phyloP scores from a whole-genome alignment of 2,113 vertebrate species.

The Neofelis nebulosa region DNA sequence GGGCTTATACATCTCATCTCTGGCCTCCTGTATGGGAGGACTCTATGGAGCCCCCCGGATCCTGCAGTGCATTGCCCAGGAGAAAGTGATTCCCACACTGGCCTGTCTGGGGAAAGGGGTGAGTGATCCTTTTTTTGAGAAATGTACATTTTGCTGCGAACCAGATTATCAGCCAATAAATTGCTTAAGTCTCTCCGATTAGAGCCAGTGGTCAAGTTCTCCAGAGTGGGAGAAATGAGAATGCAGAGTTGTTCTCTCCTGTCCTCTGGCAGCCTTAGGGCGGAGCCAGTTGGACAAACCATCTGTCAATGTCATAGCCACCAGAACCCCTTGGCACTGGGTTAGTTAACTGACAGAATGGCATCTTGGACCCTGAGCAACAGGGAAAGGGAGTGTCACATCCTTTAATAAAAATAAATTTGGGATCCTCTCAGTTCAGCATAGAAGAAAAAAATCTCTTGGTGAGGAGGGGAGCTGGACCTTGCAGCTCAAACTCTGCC shows the following conservation, averaged over 20 bases:
- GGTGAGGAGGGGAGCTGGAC: neutral
- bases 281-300: neutral
- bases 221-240: neutral
- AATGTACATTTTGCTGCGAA: neutral
- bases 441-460: neutral
- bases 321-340: neutral
- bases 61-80: constrained; percentile 96
- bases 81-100: constrained; percentile 93
- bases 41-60: constrained; percentile 97
- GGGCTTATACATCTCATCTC: constrained; percentile 96
- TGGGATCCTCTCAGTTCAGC: neutral
- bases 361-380: neutral
- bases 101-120: constrained; percentile 92
- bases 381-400: neutral
- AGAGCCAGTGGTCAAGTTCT: neutral
- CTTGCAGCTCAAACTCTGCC: neutral
- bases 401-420: neutral
- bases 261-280: neutral
- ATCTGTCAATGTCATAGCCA: neutral
- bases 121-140: constrained; percentile 77
- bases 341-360: neutral
- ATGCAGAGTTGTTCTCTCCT: neutral
- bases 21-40: constrained; percentile 99
- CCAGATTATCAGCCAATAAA: neutral
- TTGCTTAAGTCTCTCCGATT: neutral